Evolutionary conservation across 2,888 invertebrate species (phyloP), one percentile per base, ranked within the genome.

Genomic region (Hypsopygia costalis): DNA sequence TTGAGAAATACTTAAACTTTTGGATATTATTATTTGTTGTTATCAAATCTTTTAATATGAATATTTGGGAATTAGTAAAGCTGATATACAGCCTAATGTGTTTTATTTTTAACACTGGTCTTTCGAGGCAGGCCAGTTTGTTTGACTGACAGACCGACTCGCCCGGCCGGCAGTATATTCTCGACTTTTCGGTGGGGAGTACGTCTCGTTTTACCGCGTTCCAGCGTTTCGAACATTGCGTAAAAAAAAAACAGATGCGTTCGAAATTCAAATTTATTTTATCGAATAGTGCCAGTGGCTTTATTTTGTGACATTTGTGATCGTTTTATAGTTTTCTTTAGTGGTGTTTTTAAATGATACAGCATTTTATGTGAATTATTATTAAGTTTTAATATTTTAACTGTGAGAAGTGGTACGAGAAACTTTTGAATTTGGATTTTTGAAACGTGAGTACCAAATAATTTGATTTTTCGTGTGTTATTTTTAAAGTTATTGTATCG

Each of bases 241-340:
- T 16, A 16, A 16, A 16, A 16, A n/a, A n/a, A n/a, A n/a, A 37
- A 9, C 10, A 11, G 11, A 25, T 27, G 32, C 10, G 28, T 33
- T 33, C 33, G 33, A 39, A 33, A 27, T 39, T 39, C 27, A 33
- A 32, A 38, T 32, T 7, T 29, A 10, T 32, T 25, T 25, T 5
- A 1, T 11, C 20, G 6, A 22, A 22, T 20, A 29, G 10, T 30
- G 6, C n/a, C 16, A 9, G 21, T 20, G 33, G 16, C 32, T 33
- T 38, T 27, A 22, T 25, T 31, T 12, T 25, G 25, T 32, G 31
- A 21, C 30, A 21, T 9, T 21, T 30, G 29, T 22, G 38, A 4
- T 38, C 16, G 7, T 27, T 31, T 33, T 33, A 3, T 12, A 16
- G 6, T 16, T 11, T 8, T 20, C 10, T 31, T 38, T 38, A 12